These are phyloP conservation scores for Periphyllus acericola DNA, from an alignment of 2,888 invertebrate genomes.

Conservation along the genomic window DNA sequence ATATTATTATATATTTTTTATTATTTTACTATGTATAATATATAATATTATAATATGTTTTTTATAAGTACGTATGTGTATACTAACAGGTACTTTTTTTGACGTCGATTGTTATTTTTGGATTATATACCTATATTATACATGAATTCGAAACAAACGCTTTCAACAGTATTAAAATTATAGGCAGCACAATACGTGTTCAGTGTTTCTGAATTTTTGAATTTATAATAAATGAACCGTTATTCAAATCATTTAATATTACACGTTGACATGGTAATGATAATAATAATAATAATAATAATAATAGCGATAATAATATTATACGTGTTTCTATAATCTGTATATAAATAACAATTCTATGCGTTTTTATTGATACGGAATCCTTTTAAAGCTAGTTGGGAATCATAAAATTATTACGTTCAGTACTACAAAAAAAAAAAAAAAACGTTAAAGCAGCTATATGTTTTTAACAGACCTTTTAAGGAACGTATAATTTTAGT, in stretches of 20 bases:
- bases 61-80: background rate
- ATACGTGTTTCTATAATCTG: background rate
- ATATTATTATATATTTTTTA: too few relatives aligned
- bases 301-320: too few relatives aligned
- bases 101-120: background rate
- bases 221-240: background rate
- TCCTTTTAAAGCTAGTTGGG: conserved; percentile 23
- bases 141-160: background rate
- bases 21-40: too few relatives aligned
- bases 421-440: background rate
- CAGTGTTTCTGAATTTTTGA: background rate
- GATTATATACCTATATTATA: background rate
- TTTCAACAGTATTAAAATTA: background rate
- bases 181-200: background rate
- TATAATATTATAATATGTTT: background rate
- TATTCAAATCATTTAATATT: background rate
- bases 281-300: background rate
- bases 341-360: background rate
- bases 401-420: conserved; percentile 10
- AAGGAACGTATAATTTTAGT: conserved; percentile 37
- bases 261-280: background rate
- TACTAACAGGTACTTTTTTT: background rate
- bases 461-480: conserved; percentile 44
- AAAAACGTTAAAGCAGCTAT: conserved; percentile 17
- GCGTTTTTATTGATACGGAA: background rate